These are phyloP conservation scores for Scaptomyza parva DNA, from an alignment of 2,888 invertebrate genomes.

Conservation along the genomic window DNA sequence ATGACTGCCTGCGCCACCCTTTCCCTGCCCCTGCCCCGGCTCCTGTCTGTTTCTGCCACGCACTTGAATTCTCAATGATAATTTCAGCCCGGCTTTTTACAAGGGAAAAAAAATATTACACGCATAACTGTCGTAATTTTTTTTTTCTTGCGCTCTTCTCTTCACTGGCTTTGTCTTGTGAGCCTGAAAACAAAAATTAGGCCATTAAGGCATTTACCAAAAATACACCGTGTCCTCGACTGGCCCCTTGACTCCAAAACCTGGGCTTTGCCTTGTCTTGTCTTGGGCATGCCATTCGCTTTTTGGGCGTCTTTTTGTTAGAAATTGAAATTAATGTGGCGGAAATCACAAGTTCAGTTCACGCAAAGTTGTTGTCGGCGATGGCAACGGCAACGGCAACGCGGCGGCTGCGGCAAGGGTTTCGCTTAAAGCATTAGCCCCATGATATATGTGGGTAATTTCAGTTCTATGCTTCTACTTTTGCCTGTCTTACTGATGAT, in stretches of 20 bases:
- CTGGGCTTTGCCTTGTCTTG: slow-evolving; percentile 27
- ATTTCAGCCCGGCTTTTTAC: slow-evolving; percentile 51
- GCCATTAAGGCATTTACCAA: slow-evolving; percentile 82
- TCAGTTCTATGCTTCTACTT: slow-evolving; percentile 44
- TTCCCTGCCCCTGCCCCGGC: slow-evolving; percentile 3
- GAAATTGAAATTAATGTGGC: slow-evolving; percentile 82
- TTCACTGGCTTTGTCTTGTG: slow-evolving; percentile 24
- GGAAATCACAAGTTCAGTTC: slow-evolving; percentile 82
- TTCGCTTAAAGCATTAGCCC: slow-evolving; percentile 63
- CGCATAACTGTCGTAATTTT: slow-evolving; percentile 77
- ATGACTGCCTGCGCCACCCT: slow-evolving; percentile 8
- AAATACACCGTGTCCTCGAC: slow-evolving; percentile 79
- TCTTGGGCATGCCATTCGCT: slow-evolving; percentile 31
- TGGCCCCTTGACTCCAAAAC: slow-evolving; percentile 49
- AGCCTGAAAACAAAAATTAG: slow-evolving; percentile 76
- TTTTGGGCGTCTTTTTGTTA: slow-evolving; percentile 61
- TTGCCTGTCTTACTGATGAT: slow-evolving; percentile 48
- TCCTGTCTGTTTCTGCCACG: not conserved
- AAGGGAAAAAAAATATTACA: slow-evolving; percentile 68
- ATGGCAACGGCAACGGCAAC: not conserved
- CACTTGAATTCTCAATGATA: slow-evolving; percentile 64
- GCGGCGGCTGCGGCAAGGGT: slow-evolving; percentile 65
- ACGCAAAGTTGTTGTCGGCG: slow-evolving; percentile 54
- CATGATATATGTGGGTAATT: slow-evolving; percentile 76
- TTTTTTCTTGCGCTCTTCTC: slow-evolving; percentile 19